These are phyloP conservation scores for Odontothrips loti DNA, from an alignment of 2,888 invertebrate species.

Conservation along the genomic window DNA sequence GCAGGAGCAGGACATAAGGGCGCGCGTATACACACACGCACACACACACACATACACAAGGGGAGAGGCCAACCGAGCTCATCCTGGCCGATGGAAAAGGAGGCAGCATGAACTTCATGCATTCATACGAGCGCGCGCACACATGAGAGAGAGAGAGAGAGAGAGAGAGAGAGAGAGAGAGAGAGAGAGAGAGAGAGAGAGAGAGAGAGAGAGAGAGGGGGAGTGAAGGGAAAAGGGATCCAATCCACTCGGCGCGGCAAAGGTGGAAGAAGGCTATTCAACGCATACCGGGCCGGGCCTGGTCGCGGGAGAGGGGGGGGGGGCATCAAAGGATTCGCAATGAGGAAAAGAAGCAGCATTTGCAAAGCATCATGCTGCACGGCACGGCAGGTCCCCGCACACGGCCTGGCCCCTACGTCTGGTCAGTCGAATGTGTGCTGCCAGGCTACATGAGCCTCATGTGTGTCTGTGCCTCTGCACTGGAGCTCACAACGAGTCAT, in stretches of 20 bases:
- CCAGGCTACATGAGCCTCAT: too few relatives aligned
- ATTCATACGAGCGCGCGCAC: constrained; percentile 10
- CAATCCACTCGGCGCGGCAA: constrained; percentile 1
- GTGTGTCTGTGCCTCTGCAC: too few relatives aligned
- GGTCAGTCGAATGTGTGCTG: background rate
- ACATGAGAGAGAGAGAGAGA: background rate
- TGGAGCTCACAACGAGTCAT: too few relatives aligned
- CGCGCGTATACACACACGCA: background rate
- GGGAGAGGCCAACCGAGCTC: background rate
- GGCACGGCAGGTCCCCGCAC: too few relatives aligned
- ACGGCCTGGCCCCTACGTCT: background rate
- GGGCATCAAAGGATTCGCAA: background rate
- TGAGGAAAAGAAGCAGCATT: background rate
- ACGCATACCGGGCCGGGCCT: background rate
- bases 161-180: background rate
- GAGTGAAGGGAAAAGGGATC: background rate
- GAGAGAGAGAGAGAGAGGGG: background rate
- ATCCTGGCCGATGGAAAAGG: constrained; percentile 11
- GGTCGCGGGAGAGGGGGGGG: background rate
- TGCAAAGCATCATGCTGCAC: background rate
- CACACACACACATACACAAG: background rate
- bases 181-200: background rate
- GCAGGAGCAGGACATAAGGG: too few relatives aligned
- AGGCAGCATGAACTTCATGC: constrained; percentile 1
- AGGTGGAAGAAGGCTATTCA: background rate